Base-by-base conservation (phyloP, 2,888 invertebrate genomes). In the Cacoxenus indagator region DNA sequence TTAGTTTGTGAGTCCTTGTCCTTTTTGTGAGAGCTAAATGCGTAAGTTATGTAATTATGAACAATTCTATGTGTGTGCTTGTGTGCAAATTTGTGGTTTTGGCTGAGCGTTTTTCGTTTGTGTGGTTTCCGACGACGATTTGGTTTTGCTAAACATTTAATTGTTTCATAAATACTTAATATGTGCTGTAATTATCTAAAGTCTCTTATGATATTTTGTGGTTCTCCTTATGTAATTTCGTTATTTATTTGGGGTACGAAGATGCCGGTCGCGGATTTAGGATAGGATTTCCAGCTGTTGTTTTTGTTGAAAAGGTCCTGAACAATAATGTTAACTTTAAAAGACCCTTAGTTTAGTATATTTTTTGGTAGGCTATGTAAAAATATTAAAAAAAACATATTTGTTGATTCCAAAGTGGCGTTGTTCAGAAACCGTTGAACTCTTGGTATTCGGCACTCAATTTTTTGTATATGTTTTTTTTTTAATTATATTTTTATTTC, bases 161-260 rank as follows among this genome's bases (percentile, higher is more conserved):
- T 81, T 76, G 78, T 83, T 82, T 71, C 76, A 82, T 81, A 81
- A 81, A 81, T 83, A 83, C 81, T 78, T 82, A 83, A 83, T 81
- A 72, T 76, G 80, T 73, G 72, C 72, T 75, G 74, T 81, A 81
- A 81, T 81, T 83, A 75, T 78, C 76, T 81, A 69, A 65, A 72
- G 76, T 69, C 64, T 81, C 71, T 78, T 78, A 78, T 78, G 78
- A 68, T 67, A 37, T 59, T 26, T 57, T 57, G 27, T 19, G 37
- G 61, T 29, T 26, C 27, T 57, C 2, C 5, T n/a, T 57, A n/a
- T 17, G n/a, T 45, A 45, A 45, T 17, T 22, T 45, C 4, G 51
- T 51, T 22, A 22, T 51, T 51, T 51, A 19, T 45, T 45, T 62
- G 61, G n/a, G 1, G 4, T 19, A n/a, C n/a, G n/a, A n/a, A n/a